A percentile compares a stretch with the other conserved stretches of the same genome.
These are phyloP conservation scores for Diabrotica virgifera DNA, from an alignment of 1,140 invertebrate species.

Conservation along the genomic window DNA sequence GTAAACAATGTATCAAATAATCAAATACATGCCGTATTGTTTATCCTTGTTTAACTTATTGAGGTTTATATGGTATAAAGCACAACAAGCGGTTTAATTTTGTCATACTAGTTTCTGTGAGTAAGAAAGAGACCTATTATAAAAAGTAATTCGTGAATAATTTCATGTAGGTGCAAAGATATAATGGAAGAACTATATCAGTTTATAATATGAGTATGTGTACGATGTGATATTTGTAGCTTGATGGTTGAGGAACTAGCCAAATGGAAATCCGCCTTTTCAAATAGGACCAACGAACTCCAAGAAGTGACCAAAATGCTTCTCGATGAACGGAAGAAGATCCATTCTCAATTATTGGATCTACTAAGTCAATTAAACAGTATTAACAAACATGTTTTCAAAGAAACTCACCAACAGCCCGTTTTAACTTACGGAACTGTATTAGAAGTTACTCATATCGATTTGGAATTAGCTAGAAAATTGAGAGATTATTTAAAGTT, in stretches of 20 bases:
- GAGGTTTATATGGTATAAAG: too few relatives aligned
- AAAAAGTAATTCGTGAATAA: too few relatives aligned
- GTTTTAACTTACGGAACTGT: slow-evolving; percentile 47
- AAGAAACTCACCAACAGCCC: slow-evolving; percentile 38
- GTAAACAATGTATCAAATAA: too few relatives aligned
- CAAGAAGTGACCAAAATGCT: slow-evolving; percentile 71
- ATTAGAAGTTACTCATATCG: slow-evolving; percentile 45
- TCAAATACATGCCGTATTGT: too few relatives aligned
- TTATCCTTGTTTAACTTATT: too few relatives aligned
- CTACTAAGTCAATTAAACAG: slow-evolving; percentile 61
- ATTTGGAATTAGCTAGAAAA: slow-evolving; percentile 46
- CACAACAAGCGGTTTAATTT: too few relatives aligned
- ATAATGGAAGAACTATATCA: too few relatives aligned
- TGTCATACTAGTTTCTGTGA: too few relatives aligned
- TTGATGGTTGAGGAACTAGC: slow-evolving; percentile 89
- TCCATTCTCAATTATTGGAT: slow-evolving; percentile 66
- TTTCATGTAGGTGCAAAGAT: too few relatives aligned
- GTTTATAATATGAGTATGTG: slow-evolving; percentile 6
- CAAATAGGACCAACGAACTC: slow-evolving; percentile 71
- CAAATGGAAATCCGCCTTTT: slow-evolving; percentile 75
- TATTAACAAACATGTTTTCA: slow-evolving; percentile 38
- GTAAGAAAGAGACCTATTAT: too few relatives aligned
- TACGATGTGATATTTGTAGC: slow-evolving; percentile 51
- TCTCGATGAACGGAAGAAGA: slow-evolving; percentile 68
- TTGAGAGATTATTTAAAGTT: slow-evolving; percentile 33